Evolutionary conservation across 2,113 vertebrate genomes (phyloP).

Genomic region (Colossoma macropomum): DNA sequence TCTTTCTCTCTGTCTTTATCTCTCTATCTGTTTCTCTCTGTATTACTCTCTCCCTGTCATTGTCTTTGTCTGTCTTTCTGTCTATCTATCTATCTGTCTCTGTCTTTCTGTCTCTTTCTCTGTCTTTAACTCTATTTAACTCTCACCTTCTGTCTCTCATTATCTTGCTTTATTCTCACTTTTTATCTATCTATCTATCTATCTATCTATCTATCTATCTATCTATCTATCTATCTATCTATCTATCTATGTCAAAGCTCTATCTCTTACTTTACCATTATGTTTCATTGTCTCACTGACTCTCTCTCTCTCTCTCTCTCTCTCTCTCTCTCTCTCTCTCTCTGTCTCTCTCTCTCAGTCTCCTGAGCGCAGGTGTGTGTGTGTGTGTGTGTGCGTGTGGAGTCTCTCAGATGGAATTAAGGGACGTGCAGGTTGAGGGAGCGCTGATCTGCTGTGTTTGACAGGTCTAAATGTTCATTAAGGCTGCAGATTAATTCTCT

Average conservation of each 20-base stretch:
- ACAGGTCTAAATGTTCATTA: conserved; percentile 81
- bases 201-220: conserved; percentile 58
- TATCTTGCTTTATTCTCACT: too few relatives aligned
- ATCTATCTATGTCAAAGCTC: not conserved
- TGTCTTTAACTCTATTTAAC: too few relatives aligned
- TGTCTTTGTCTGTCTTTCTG: too few relatives aligned
- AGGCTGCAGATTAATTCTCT: conserved; percentile 79
- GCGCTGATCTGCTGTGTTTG: conserved; percentile 79
- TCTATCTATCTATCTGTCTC: too few relatives aligned
- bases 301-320: too few relatives aligned
- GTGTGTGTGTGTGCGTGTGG: conserved; percentile 1
- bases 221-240: not conserved
- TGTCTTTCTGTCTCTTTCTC: too few relatives aligned
- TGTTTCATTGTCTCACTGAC: conserved; percentile 66
- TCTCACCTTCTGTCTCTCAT: too few relatives aligned
- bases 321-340: not conserved
- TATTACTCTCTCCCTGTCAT: too few relatives aligned
- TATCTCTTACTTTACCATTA: conserved; percentile 28
- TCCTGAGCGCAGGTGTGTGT: conserved; percentile 62
- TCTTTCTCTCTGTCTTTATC: too few relatives aligned
- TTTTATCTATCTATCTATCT: conserved; percentile 59
- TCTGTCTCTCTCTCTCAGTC: conserved; percentile 9
- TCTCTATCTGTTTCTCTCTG: too few relatives aligned
- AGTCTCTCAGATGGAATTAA: conserved; percentile 74
- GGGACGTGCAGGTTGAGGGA: conserved; percentile 70